Evolutionary conservation across 1,140 invertebrate species (phyloP).

Genomic region (Drosophila arizonae): DNA sequence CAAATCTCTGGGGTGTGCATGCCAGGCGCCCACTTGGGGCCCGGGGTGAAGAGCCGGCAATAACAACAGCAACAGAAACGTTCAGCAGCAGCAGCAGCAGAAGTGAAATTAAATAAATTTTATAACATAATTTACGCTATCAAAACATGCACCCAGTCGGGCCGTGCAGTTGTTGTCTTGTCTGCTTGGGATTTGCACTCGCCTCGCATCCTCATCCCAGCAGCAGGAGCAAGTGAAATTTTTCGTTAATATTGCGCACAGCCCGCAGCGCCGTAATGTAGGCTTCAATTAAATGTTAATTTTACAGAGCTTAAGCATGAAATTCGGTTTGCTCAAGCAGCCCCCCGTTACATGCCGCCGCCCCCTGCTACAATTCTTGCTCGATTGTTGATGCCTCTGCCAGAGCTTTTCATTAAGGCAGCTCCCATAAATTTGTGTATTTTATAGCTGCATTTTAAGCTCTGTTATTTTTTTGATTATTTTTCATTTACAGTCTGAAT

Average conservation of each 20-base stretch:
- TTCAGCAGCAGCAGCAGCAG: slow-evolving; percentile 59
- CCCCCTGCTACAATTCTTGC: neutral
- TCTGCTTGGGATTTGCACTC: slow-evolving; percentile 37
- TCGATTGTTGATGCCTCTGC: neutral
- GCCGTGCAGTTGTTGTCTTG: slow-evolving; percentile 52
- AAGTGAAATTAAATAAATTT: slow-evolving; percentile 82
- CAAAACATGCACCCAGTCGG: slow-evolving; percentile 66
- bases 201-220: slow-evolving; percentile 10
- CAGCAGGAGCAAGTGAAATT: slow-evolving; percentile 4
- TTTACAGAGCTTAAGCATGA: slow-evolving; percentile 82
- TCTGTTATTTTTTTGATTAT: slow-evolving; percentile 18
- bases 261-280: slow-evolving; percentile 69
- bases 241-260: slow-evolving; percentile 51
- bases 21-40: slow-evolving; percentile 50
- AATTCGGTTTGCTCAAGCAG: slow-evolving; percentile 57
- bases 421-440: slow-evolving; percentile 71
- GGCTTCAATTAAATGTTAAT: slow-evolving; percentile 82
- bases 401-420: slow-evolving; percentile 68
- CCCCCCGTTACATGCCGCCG: too few species aligned
- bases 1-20: slow-evolving; percentile 39
- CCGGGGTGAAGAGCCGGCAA: neutral
- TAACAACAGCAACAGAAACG: slow-evolving; percentile 60
- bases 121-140: slow-evolving; percentile 81
- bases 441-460: slow-evolving; percentile 73
- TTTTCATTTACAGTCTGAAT: slow-evolving; percentile 58